Evolutionary conservation across 2,888 invertebrate species (phyloP), one percentile per base, ranked within the genome.

Genomic region (Panzeria rudis): DNA sequence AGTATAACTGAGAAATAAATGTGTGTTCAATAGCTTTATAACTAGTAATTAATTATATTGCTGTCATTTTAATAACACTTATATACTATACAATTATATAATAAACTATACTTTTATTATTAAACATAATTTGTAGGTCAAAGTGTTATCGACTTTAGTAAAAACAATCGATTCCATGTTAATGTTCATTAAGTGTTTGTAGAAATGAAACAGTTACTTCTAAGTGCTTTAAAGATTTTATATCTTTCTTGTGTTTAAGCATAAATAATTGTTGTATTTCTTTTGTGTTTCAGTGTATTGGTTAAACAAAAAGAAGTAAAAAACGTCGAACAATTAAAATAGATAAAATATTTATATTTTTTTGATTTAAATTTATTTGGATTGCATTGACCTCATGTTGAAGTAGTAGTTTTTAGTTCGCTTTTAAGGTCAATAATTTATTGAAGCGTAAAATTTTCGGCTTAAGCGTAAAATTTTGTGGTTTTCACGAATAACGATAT

Each of bases 361-460:
- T 35, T 59, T 32, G 17, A 8, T 35, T 17, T 32, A 59, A 59
- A 20, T 69, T 32, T 47, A n/a, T 61, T 79, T 72, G 47, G 13
- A 32, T 76, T 69, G 41, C 61, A 50, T 76, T 80, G 68, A 80
- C 72, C 79, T 80, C 72, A 72, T 47, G 41, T 29, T 69, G 52
- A 66, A 15, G 23, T 20, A 2, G 9, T 25, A 61, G 41, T 29
- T 64, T 54, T 77, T 69, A 25, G 61, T 71, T 32, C 32, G n/a
- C 35, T 41, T 59, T 80, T 86, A 83, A 83, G 86, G 86, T 80
- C 73, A 86, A 66, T 72, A 15, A 86, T 72, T 83, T 72, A 80
- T 62, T 80, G 75, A 83, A 83, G 86, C 80, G 79, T 86, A 62
- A 62, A 77, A 78, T n/a, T n/a, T n/a, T n/a, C n/a, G n/a, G n/a